Evolutionary conservation across 2,113 vertebrate species (phyloP).

Genomic region (Paramormyrops kingsleyae): DNA sequence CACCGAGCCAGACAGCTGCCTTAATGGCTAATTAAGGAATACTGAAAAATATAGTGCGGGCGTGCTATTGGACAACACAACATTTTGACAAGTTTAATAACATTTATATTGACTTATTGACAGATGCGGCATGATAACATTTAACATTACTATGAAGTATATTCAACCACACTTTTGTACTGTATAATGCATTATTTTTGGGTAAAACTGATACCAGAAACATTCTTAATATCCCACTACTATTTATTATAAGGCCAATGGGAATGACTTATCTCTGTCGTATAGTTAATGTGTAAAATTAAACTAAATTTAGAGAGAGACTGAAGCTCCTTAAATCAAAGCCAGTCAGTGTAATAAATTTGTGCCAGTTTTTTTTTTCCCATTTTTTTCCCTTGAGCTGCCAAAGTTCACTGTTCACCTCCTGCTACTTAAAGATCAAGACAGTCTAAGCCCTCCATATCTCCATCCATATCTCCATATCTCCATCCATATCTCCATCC

Average conservation of each 20-base stretch:
- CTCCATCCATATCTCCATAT: not conserved
- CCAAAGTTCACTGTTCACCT: not conserved
- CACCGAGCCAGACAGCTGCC: not conserved
- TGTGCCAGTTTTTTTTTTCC: not conserved
- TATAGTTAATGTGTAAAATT: not conserved
- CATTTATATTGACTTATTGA: not conserved
- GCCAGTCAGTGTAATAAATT: not conserved
- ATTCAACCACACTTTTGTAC: not conserved
- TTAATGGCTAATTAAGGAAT: not conserved
- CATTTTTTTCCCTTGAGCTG: not conserved
- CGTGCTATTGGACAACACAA: not conserved
- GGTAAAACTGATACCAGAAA: not conserved
- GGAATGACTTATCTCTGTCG: not conserved
- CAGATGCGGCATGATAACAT: not conserved
- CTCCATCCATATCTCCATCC: no score
- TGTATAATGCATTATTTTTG: not conserved
- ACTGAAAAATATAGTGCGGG: not conserved
- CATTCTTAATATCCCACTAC: not conserved
- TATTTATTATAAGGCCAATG: not conserved
- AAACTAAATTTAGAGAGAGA: not conserved
- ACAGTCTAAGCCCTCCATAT: not conserved
- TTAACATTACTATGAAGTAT: not conserved
- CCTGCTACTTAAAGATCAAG: not conserved
- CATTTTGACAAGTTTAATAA: not conserved
- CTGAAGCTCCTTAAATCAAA: not conserved